Evolutionary conservation across 2,797 vertebrate genomes (phyloP), one percentile per base, ranked within the genome.

Genomic region (Acanthornis magna): DNA sequence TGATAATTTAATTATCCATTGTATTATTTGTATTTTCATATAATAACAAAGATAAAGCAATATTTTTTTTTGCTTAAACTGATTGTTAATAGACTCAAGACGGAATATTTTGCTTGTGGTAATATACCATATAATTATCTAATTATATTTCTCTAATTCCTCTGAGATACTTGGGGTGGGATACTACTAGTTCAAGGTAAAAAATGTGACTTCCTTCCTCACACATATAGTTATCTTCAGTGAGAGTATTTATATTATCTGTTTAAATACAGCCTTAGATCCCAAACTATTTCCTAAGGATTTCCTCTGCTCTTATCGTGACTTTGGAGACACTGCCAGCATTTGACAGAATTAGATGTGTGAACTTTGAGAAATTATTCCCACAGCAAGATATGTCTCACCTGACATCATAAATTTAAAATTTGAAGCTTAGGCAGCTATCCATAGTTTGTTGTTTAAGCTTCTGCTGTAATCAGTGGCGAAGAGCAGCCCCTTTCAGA

Each of bases 261-360:
- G 38, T 91, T 82, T 91, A 87, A 75, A 73, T 51, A 36, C 25
- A 85, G 13, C 16, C 50, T 88, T 77, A 90, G 32, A 75, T 75
- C 42, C 16, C 20, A 75, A 90, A 84, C 62, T 54, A 29, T 84
- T 95, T 96, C 76, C 53, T 74, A 71, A 85, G 90, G 53, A 89
- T 80, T 95, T 93, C 78, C 79, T 85, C 78, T 70, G n/a, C 17
- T 91, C 8, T 47, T 78, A 15, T 42, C 2, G 1, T 81, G 55
- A 16, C 66, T 93, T 93, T 32, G 48, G 60, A 70, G 19, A 7
- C 4, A n/a, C n/a, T 34, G 45, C 7, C 67, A 67, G 32, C 32
- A n/a, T 57, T 77, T 72, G 32, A n/a, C 30, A 80, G 53, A 48
- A 85, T 71, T 65, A 74, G 25, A 12, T 30, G 20, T 17, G 29